Evolutionary conservation across 2,113 vertebrate species (phyloP), one percentile per base, ranked within the genome.

Genomic region (Pterophyllum scalare): DNA sequence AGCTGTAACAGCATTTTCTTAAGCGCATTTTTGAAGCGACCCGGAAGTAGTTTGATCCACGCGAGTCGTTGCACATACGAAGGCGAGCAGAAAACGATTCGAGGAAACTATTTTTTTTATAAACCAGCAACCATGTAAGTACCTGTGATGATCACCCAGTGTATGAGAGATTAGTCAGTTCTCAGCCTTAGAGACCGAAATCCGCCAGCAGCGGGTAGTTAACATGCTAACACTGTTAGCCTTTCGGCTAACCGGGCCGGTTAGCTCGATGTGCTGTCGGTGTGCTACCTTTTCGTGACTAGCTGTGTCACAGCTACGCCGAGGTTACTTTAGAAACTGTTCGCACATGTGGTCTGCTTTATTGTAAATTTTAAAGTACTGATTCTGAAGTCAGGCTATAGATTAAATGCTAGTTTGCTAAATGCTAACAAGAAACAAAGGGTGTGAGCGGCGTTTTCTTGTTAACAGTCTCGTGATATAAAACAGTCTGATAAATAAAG

Each of bases 1-100:
- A 83, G 74, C 64, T 19, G 11, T 85, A 52, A 1, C 3, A 12
- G 4, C 24, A 24, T 28, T 38, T 3, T 7, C 33, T 70, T 1
- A 61, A 5, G 82, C 88, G 3, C 35, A 10, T 10, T 0, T 5
- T 67, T 65, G 2, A 61, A 5, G 82, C 88, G 3, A 89, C 77
- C 92, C 92, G 94, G 94, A 94, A 91, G 92, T 87, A 77, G 43
- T 9, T 38, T 0, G 0, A 0, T 78, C n/a, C 90, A 91, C 87
- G 82, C 88, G 77, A 75, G 13, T 77, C 93, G 89, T 92, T 82
- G 26, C 1, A 3, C 0, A 70, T 4, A 90, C 91, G 81, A 72
- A 85, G 58, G 3, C 1, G 11, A 79, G 8, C 38, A 6, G 38
- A 67, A 49, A 80, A 26, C 10, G 1, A 14, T 19, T 28, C 49